Evolutionary conservation across 2,113 vertebrate genomes (phyloP).

Genomic region (Malurus elegans): DNA sequence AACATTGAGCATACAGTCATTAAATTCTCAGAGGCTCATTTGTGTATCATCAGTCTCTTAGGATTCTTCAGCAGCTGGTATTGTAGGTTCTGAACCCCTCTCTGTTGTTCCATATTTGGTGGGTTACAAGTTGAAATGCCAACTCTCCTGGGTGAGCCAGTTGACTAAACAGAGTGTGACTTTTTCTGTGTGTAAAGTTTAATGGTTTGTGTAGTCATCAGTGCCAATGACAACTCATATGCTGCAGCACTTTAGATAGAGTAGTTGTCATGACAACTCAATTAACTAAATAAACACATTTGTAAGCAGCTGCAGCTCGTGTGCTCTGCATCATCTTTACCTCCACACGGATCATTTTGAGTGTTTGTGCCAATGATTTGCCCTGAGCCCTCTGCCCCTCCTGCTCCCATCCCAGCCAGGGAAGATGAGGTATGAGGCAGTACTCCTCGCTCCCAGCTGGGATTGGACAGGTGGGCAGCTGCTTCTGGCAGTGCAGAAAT

Average conservation of each 20-base stretch:
- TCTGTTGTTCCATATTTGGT: not conserved
- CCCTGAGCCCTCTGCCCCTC: not conserved
- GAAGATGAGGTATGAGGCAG: not conserved
- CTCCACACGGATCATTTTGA: not conserved
- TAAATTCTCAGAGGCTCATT: not conserved
- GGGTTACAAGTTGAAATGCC: not conserved
- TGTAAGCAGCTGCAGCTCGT: not conserved
- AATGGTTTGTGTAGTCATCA: not conserved
- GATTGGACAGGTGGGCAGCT: not conserved
- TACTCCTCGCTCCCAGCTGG: not conserved
- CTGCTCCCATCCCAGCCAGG: not conserved
- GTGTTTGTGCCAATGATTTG: not conserved
- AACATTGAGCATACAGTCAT: not conserved
- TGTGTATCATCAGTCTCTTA: not conserved
- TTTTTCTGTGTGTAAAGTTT: not conserved
- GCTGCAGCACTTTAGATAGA: not conserved
- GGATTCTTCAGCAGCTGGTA: not conserved
- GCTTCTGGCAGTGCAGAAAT: not conserved
- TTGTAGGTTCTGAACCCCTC: not conserved
- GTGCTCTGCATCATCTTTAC: not conserved
- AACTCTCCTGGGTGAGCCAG: not conserved
- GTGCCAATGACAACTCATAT: not conserved
- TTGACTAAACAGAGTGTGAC: not conserved
- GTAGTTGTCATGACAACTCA: constrained; percentile 48
- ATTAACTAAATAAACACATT: constrained; percentile 44